Evolutionary conservation across 2,113 vertebrate genomes (phyloP).

Genomic region (Xerus inauris): DNA sequence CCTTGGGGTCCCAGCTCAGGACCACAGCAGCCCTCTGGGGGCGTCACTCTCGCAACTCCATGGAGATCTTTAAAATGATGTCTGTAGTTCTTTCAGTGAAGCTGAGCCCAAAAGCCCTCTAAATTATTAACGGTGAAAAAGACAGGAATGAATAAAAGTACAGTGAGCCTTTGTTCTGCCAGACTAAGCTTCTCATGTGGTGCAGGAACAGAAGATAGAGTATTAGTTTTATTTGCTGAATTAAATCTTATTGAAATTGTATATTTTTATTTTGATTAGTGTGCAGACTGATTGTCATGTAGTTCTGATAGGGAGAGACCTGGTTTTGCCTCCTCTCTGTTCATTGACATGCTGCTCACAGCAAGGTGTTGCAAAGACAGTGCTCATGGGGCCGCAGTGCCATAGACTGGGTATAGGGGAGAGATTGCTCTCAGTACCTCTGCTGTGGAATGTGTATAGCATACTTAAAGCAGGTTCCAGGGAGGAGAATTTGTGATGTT

Average conservation of each 20-base stretch:
- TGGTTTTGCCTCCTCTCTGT: too few relatives aligned
- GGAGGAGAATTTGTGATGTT: not conserved
- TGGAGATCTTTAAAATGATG: not conserved
- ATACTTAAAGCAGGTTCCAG: not conserved
- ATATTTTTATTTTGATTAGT: not conserved
- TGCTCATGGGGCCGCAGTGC: fast-evolving
- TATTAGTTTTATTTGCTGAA: not conserved
- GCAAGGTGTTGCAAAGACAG: too few relatives aligned
- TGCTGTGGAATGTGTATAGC: too few relatives aligned
- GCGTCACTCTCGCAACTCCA: too few relatives aligned
- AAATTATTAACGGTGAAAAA: not conserved
- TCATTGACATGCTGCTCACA: not conserved
- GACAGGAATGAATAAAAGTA: not conserved
- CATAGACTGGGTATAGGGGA: fast-evolving
- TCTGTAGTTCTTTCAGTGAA: not conserved
- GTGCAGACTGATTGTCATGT: not conserved
- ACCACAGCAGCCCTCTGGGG: too few relatives aligned
- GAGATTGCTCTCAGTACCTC: fast-evolving
- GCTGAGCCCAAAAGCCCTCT: not conserved
- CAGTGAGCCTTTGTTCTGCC: not conserved
- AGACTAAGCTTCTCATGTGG: not conserved
- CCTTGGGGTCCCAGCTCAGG: too few relatives aligned
- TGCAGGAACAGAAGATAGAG: not conserved
- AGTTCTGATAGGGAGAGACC: not conserved
- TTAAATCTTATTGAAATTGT: not conserved